phyloP scores from a whole-genome alignment of 2,797 vertebrate species.

The Melanotaenia nigrans region DNA sequence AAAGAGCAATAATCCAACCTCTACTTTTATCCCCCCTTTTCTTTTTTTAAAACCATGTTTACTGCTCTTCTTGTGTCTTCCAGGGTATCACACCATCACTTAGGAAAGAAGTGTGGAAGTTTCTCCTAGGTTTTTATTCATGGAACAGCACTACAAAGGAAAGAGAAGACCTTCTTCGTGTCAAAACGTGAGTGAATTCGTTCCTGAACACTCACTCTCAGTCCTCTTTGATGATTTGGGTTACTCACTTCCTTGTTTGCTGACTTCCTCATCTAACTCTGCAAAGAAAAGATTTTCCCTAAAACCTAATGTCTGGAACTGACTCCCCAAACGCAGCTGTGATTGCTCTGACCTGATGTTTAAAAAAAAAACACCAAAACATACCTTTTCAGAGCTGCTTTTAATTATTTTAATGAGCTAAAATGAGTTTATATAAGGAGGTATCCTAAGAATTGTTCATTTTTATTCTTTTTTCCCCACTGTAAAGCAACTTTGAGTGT shows the following conservation, averaged over 20 bases:
- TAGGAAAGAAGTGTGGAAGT: conserved; percentile 91
- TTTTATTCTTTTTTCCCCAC: no score
- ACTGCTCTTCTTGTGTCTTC: background rate
- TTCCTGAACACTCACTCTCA: background rate
- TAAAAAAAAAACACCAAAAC: no score
- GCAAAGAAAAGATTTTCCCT: background rate
- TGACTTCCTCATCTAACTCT: background rate
- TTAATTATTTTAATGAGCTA: no score
- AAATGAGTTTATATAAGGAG: no score
- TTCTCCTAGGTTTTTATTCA: conserved; percentile 89
- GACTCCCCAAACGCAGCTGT: no score
- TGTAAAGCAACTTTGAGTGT: no score
- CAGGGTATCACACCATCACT: conserved; percentile 85
- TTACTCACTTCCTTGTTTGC: background rate
- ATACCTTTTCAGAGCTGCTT: no score
- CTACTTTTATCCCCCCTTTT: background rate
- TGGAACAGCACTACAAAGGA: conserved; percentile 88
- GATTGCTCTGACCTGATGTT: no score
- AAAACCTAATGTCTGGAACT: background rate
- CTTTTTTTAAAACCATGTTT: background rate
- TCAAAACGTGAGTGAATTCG: conserved; percentile 85
- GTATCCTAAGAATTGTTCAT: no score
- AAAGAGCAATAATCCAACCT: background rate
- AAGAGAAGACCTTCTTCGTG: conserved; percentile 84
- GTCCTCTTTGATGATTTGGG: background rate